Evolutionary conservation across 2,113 vertebrate species (phyloP), one percentile per base, ranked within the genome.

Genomic region (Rhinolophus sinicus): DNA sequence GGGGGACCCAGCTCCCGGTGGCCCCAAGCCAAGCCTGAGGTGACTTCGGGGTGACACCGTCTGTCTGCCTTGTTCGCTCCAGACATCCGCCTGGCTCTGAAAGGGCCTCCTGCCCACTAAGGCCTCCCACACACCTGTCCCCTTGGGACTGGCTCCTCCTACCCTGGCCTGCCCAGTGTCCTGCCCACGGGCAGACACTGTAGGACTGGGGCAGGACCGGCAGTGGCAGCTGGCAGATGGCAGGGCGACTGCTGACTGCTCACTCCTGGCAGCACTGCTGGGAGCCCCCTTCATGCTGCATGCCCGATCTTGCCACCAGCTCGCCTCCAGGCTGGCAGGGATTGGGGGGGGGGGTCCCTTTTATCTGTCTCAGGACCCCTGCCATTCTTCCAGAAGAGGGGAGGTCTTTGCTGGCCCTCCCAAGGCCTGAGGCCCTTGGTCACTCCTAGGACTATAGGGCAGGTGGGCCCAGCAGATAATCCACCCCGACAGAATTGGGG

Each of bases 11-110:
- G 83, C 58, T 89, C 93, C 90, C 33, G 0, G 65, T 98, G 99
- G 98, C 98, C 98, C 93, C 33, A 93, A 98, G 99, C 99, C 99
- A 99, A 98, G 97, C 98, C 98, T 58, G 98, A 99, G 99, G 99
- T 99, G 99, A 99, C 97, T 80, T 97, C 0, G 98, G 99, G 99
- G 99, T 99, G 99, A 99, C 98, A 97, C 98, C 97, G 99, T 99
- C 99, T 99, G 99, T 98, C 99, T 99, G 99, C 98, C 98, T 94
- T 2, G 0, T 69, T 87, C 10, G 1, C 95, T 98, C 98, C 98
- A 99, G 98, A 99, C 98, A 98, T 98, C 98, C 98, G 86, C 96
- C 97, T 19, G 13, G 92, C 97, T 96, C 94, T 97, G 96, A 92
- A 97, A 96, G 88, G 97, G 84, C 98, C 97, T 98, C 98, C 28